phyloP scores from a whole-genome alignment of 2,888 invertebrate genomes.

The Drosophila falleni region DNA sequence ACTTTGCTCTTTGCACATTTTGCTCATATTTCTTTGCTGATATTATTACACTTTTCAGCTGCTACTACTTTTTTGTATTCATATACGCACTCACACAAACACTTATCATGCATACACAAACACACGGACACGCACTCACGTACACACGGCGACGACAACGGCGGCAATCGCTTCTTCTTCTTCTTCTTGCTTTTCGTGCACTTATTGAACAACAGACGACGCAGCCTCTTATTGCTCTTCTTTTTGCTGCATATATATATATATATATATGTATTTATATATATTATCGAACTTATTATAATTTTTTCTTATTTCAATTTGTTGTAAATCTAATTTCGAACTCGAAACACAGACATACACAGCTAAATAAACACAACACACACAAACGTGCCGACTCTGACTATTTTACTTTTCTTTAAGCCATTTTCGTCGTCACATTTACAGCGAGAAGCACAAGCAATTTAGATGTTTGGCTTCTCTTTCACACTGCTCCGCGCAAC shows the following conservation, averaged over 20 bases:
- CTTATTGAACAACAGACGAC: slow-evolving; percentile 52
- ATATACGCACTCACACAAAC: slow-evolving; percentile 31
- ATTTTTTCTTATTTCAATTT: slow-evolving; percentile 57
- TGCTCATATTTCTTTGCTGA: slow-evolving; percentile 21
- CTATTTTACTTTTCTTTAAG: slow-evolving; percentile 58
- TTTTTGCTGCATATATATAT: slow-evolving; percentile 31
- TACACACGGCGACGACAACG: slow-evolving; percentile 25
- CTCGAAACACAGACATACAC: slow-evolving; percentile 29
- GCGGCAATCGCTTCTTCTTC: slow-evolving; percentile 51
- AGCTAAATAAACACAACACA: slow-evolving; percentile 36
- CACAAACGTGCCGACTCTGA: slow-evolving; percentile 52
- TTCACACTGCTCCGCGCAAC: slow-evolving; percentile 48
- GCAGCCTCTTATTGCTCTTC: slow-evolving; percentile 39
- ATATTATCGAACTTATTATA: slow-evolving; percentile 4
- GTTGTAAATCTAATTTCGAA: slow-evolving; percentile 57
- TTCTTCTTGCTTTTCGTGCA: slow-evolving; percentile 40
- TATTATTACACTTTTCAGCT: slow-evolving; percentile 47
- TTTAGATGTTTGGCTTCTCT: slow-evolving; percentile 64
- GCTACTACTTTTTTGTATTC: slow-evolving; percentile 42
- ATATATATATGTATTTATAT: slow-evolving; percentile 6
- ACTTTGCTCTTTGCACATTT: slow-evolving; percentile 33
- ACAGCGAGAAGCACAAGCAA: slow-evolving; percentile 62
- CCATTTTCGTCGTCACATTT: slow-evolving; percentile 69
- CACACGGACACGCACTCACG: slow-evolving; percentile 29
- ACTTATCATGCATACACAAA: slow-evolving; percentile 18